Conservation (phyloP, 2,797 vertebrate species). For the Lates japonicus region DNA sequence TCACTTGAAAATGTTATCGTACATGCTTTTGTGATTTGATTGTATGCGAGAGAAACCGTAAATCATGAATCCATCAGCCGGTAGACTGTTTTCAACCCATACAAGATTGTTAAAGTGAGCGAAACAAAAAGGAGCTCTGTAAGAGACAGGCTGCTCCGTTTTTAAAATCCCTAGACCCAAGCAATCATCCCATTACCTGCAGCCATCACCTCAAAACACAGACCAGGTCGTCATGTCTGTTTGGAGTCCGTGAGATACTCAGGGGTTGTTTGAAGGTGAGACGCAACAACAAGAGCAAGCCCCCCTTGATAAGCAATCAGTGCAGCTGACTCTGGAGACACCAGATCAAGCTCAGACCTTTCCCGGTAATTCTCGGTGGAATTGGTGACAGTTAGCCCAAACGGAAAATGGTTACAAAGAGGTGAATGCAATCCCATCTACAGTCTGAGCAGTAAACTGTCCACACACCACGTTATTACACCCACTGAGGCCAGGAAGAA, state of each 20-base stretch:
- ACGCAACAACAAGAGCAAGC: conserved; percentile 39
- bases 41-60: conserved; percentile 20
- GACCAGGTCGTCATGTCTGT: conserved; percentile 15
- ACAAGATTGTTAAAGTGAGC: background rate
- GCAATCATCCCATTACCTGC: conserved; percentile 22
- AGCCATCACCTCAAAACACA: background rate
- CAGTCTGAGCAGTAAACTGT: conserved; percentile 43
- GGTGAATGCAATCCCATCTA: conserved; percentile 46
- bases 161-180: conserved; percentile 11
- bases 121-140: background rate
- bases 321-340: conserved; percentile 45
- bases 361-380: conserved; percentile 36
- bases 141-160: background rate
- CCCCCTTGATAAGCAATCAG: conserved; percentile 65
- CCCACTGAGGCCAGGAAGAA: conserved; percentile 31
- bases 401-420: conserved; percentile 58
- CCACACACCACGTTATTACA: conserved; percentile 39
- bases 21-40: conserved; percentile 14
- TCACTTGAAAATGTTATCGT: conserved; percentile 14
- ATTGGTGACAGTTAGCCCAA: conserved; percentile 59
- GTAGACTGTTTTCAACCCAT: conserved; percentile 4
- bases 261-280: conserved; percentile 58
- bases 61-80: conserved; percentile 21
- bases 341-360: conserved; percentile 30
- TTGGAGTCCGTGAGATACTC: conserved; percentile 15